phyloP scores from a whole-genome alignment of 92 coral and sea anemone species.

The Parazoanthus atlanticus region DNA sequence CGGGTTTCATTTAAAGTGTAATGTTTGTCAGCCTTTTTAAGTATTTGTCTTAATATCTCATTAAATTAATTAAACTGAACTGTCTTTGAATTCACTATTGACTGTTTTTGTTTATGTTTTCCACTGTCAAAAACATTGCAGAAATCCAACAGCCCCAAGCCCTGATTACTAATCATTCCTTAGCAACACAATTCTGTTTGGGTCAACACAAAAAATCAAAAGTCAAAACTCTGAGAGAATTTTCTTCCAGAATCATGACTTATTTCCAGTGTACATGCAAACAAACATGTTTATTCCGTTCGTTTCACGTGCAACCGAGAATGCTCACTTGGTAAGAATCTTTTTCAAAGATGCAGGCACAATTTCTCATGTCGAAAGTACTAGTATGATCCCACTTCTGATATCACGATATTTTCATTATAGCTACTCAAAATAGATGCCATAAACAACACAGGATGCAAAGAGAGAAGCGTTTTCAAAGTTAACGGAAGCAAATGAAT shows the following conservation, averaged over 20 bases:
- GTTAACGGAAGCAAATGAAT: slow-evolving; percentile 77
- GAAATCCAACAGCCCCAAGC: neutral
- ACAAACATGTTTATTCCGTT: neutral
- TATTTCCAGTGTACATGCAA: neutral
- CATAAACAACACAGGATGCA: slow-evolving; percentile 88
- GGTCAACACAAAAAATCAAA: too few relatives aligned
- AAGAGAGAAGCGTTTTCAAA: slow-evolving; percentile 71
- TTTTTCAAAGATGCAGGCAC: neutral
- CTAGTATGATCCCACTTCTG: neutral
- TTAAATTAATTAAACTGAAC: neutral
- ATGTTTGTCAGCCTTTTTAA: neutral
- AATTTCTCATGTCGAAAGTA: neutral
- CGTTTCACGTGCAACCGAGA: neutral
- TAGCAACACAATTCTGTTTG: neutral
- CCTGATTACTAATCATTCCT: neutral
- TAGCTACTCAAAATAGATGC: slow-evolving; percentile 74
- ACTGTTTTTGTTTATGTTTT: neutral
- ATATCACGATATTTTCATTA: too few relatives aligned
- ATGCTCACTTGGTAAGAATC: neutral
- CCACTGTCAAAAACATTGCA: neutral
- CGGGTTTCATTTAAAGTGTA: too few relatives aligned
- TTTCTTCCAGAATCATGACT: neutral
- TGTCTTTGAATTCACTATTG: neutral
- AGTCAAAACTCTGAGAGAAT: neutral
- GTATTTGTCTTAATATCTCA: neutral